A percentile compares a stretch with the other conserved stretches of the same genome.
phyloP scores from a whole-genome alignment of 2,888 invertebrate genomes.

The Operophtera brumata region DNA sequence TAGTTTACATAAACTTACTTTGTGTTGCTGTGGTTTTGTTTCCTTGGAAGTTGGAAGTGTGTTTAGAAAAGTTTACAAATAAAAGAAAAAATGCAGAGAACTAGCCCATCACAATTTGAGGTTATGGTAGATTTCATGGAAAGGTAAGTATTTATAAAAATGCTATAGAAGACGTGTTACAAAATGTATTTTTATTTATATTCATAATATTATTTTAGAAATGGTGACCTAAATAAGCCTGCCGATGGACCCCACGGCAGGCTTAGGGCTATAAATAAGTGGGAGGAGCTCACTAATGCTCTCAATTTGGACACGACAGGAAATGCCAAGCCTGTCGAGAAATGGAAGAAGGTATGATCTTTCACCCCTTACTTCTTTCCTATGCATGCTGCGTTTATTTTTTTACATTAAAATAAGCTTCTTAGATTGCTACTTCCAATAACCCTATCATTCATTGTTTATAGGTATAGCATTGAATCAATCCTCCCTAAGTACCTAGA shows the following conservation, averaged over 20 bases:
- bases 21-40: too few relatives aligned
- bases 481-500: too few relatives aligned
- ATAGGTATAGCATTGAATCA: too few relatives aligned
- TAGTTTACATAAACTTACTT: too few relatives aligned
- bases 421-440: too few relatives aligned
- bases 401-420: neutral
- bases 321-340: neutral
- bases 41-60: too few relatives aligned
- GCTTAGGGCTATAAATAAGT: neutral
- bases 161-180: neutral
- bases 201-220: neutral
- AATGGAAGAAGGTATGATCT: neutral
- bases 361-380: neutral
- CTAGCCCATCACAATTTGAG: constrained; percentile 1
- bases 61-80: too few relatives aligned
- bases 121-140: constrained; percentile 1
- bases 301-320: neutral
- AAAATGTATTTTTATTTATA: neutral
- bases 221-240: constrained; percentile 3
- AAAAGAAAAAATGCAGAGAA: too few relatives aligned
- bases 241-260: neutral
- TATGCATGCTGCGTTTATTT: neutral
- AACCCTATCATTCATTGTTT: too few relatives aligned
- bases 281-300: neutral
- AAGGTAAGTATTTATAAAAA: neutral